phyloP scores from a whole-genome alignment of 2,113 vertebrate genomes.

The Poecile atricapillus region DNA sequence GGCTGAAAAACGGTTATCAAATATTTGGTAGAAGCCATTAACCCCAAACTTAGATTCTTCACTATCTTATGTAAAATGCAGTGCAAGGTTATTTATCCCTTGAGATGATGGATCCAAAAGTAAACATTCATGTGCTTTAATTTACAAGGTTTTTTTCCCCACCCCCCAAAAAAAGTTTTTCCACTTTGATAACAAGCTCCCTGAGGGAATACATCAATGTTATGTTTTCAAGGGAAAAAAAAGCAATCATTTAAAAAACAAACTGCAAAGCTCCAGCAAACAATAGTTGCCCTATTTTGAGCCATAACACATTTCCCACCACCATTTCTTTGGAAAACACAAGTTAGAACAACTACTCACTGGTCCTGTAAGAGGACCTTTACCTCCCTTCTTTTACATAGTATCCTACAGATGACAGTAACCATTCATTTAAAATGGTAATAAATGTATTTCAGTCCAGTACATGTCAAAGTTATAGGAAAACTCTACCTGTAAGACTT shows the following conservation, averaged over 20 bases:
- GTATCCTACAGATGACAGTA: neutral
- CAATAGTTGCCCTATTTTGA: neutral
- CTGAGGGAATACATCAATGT: constrained; percentile 16
- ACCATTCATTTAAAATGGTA: neutral
- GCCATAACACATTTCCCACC: neutral
- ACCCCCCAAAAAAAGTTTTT: neutral
- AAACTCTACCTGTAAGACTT: neutral
- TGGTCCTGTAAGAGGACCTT: neutral
- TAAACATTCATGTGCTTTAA: neutral
- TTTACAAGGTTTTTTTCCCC: neutral
- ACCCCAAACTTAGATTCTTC: neutral
- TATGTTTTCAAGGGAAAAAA: neutral
- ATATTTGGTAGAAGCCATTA: constrained; percentile 60
- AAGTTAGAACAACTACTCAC: neutral
- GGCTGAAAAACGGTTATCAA: neutral
- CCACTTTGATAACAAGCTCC: neutral
- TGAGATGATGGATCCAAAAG: constrained; percentile 15
- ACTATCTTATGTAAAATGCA: neutral
- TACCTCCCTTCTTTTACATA: neutral
- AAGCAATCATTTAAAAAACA: neutral
- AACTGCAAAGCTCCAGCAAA: neutral
- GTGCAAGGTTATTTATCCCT: constrained; percentile 8
- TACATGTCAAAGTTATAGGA: neutral
- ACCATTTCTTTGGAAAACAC: neutral
- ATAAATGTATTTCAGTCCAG: neutral